Evolutionary conservation across 1,140 invertebrate species (phyloP).

Genomic region (Euwallacea fornicatus): DNA sequence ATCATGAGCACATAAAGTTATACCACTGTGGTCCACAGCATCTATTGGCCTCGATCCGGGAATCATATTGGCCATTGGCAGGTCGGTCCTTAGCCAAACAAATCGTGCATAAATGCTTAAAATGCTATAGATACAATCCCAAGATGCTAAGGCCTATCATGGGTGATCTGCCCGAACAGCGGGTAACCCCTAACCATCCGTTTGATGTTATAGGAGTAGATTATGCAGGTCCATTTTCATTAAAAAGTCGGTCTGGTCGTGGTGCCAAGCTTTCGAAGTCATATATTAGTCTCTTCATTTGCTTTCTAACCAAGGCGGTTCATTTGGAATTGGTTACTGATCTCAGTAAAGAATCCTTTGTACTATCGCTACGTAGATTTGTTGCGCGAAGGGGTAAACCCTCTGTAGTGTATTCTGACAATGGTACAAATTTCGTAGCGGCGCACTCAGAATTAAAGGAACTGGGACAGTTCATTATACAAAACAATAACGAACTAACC

Average conservation of each 20-base stretch:
- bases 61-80: conserved; percentile 43
- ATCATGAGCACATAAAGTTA: conserved; percentile 10
- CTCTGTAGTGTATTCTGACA: not conserved
- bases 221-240: conserved; percentile 41
- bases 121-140: conserved; percentile 22
- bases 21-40: conserved; percentile 18
- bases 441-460: too few relatives aligned
- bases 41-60: conserved; percentile 23
- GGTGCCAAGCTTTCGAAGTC: conserved; percentile 38
- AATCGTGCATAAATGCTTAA: conserved; percentile 33
- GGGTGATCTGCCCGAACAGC: conserved; percentile 47
- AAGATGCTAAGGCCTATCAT: conserved; percentile 33
- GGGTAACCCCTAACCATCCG: conserved; percentile 38
- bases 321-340: conserved; percentile 49
- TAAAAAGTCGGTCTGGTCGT: conserved; percentile 31
- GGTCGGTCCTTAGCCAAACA: conserved; percentile 39
- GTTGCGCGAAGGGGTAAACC: not conserved
- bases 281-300: conserved; percentile 49
- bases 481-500: too few relatives aligned
- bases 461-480: too few relatives aligned
- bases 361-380: not conserved
- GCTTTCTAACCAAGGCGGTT: conserved; percentile 46
- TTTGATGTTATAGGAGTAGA: conserved; percentile 42
- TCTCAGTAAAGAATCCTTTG: not conserved
- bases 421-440: too few relatives aligned